These are phyloP conservation scores for Hypotaenidia philippensis DNA, from an alignment of 2,797 vertebrate species.

Conservation along the genomic window DNA sequence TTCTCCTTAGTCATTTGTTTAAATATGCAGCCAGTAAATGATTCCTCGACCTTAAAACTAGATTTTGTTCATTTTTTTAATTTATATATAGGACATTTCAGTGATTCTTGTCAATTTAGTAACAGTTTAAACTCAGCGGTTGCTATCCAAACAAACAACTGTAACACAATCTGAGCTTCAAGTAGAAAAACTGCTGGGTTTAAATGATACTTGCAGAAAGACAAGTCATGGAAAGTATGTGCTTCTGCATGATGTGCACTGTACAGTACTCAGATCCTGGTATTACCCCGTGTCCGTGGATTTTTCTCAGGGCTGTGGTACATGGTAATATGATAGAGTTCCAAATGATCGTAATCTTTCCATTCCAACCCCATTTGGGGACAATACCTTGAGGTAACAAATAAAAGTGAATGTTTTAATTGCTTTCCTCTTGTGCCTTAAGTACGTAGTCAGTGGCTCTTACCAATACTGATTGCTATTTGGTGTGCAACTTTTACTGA, in stretches of 20 bases:
- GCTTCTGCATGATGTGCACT: not conserved
- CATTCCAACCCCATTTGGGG: not conserved
- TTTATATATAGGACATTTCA: not conserved
- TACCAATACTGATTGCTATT: not conserved
- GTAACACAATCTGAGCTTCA: not conserved
- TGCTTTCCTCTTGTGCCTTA: not conserved
- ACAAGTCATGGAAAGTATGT: not conserved
- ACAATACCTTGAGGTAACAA: not conserved
- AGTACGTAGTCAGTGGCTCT: not conserved
- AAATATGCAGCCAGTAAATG: not conserved
- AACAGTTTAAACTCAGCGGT: not conserved
- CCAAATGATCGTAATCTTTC: not conserved
- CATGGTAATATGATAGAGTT: not conserved
- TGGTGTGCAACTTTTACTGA: not conserved
- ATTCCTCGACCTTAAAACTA: not conserved
- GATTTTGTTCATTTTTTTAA: not conserved
- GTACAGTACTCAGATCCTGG: accelerated
- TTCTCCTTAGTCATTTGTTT: not conserved
- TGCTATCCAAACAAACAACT: not conserved
- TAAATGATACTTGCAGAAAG: not conserved
- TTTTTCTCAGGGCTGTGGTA: not conserved
- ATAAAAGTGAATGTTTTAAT: not conserved
- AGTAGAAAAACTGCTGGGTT: not conserved
- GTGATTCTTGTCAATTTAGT: not conserved
- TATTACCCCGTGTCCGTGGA: not conserved